Evolutionary conservation across 2,888 invertebrate species (phyloP), one percentile per base, ranked within the genome.

Genomic region (Catocala fraxini): DNA sequence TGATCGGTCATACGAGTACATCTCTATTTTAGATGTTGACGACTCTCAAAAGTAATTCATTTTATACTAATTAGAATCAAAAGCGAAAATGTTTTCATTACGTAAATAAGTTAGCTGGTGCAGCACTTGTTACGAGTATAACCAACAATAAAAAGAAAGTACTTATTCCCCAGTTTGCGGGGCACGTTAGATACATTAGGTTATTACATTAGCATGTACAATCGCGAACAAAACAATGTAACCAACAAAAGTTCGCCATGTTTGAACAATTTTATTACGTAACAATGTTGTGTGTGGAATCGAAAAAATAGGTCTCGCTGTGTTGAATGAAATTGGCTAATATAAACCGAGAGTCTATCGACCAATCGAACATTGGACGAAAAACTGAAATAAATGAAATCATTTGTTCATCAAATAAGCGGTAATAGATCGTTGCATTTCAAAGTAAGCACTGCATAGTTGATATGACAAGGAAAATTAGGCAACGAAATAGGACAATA

Each of bases 201-300:
- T 73, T 78, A 77, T 73, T 73, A 76, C 69, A 75, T 78, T 73
- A 73, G 39, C 63, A 75, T 73, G 63, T 57, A 72, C 64, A 66
- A 59, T 61, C 57, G 51, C 56, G 57, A 73, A 68, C 65, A 68
- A 71, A 65, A 62, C 59, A 52, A 52, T 58, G 57, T 58, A 73
- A 54, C 13, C 51, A 64, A 62, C 43, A 64, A 63, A 58, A 73
- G 43, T 47, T 54, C 39, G 51, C 4, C 35, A n/a, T 11, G 15
- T 51, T 61, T 61, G 58, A 60, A 64, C 56, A 66, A 51, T 53
- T 59, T 65, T 58, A 59, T 56, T 57, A 52, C 10, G 25, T 39
- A 51, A 53, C 25, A 59, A 43, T 42, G 53, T 58, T 41, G 52
- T 57, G 53, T n/a, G 12, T 35, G 45, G 25, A 41, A 53, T 49